A percentile compares a stretch with the other conserved stretches of the same genome.
phyloP scores from a whole-genome alignment of 2,113 vertebrate species.

The Chrysemys picta region DNA sequence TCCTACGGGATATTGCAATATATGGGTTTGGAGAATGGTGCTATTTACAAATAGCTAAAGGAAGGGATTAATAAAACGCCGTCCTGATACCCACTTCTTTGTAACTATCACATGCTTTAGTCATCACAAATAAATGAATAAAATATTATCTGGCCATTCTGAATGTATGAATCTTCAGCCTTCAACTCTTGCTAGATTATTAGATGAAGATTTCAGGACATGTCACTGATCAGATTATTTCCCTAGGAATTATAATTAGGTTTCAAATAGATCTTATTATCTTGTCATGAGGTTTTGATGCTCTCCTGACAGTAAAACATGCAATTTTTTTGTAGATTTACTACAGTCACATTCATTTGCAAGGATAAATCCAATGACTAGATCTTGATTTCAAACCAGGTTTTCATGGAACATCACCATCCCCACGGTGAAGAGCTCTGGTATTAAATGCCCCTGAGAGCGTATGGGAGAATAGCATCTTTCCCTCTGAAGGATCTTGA shows the following conservation, averaged over 20 bases:
- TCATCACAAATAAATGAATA: constrained; percentile 66
- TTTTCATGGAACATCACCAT: constrained; percentile 1
- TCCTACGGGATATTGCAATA: constrained; percentile 46
- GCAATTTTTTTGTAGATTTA: constrained; percentile 35
- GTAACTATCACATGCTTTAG: constrained; percentile 6
- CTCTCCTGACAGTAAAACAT: constrained; percentile 63
- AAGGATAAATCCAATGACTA: constrained; percentile 61
- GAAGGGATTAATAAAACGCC: constrained; percentile 37
- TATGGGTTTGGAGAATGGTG: constrained; percentile 44
- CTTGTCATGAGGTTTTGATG: constrained; percentile 57
- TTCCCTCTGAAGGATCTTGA: background rate
- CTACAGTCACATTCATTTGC: constrained; percentile 41
- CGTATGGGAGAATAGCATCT: background rate
- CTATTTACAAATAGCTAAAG: constrained; percentile 56
- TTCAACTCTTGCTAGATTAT: constrained; percentile 47
- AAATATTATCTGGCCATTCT: constrained; percentile 62
- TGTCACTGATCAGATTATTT: constrained; percentile 64
- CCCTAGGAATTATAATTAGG: constrained; percentile 69
- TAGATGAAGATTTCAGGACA: constrained; percentile 66
- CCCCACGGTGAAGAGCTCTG: accelerated
- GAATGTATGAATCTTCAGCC: constrained; percentile 56
- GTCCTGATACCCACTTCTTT: constrained; percentile 23
- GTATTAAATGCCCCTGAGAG: constrained; percentile 4
- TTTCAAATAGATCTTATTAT: constrained; percentile 58
- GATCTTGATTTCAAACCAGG: constrained; percentile 13